Conservation (phyloP, 2,888 invertebrate genomes). For the Leucoma salicis region DNA sequence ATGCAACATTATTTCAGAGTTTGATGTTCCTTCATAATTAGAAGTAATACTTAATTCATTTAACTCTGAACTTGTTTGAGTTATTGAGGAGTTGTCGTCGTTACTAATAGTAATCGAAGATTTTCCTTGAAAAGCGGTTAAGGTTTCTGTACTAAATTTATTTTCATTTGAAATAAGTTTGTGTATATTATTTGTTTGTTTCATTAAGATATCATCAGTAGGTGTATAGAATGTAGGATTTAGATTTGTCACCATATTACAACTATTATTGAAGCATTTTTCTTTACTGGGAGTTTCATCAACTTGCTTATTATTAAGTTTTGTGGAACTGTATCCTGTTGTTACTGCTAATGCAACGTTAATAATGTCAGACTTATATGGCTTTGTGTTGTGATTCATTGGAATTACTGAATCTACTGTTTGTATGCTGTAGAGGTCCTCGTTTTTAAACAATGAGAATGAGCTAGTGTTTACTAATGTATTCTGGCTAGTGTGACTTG, state of each 20-base stretch:
- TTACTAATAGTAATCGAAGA: constrained; percentile 24
- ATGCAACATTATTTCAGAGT: constrained; percentile 22
- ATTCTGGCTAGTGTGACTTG: constrained; percentile 45
- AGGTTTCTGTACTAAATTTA: constrained; percentile 34
- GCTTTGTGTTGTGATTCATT: constrained; percentile 15
- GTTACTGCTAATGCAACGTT: constrained; percentile 50
- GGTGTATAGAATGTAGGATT: constrained; percentile 26
- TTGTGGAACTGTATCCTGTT: constrained; percentile 27
- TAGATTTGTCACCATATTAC: constrained; percentile 11
- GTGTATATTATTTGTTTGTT: constrained; percentile 2
- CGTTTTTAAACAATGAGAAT: constrained; percentile 25
- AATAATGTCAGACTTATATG: constrained; percentile 46
- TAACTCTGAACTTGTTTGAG: constrained; percentile 43
- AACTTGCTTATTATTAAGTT: not conserved
- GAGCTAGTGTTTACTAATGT: constrained; percentile 41
- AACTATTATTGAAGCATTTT: constrained; percentile 16
- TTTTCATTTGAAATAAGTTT: constrained; percentile 18
- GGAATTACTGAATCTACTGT: constrained; percentile 24
- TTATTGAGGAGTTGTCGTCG: constrained; percentile 36
- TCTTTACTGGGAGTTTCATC: constrained; percentile 31
- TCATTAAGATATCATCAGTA: constrained; percentile 13
- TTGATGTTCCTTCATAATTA: constrained; percentile 30
- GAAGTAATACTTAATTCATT: constrained; percentile 33
- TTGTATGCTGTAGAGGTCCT: constrained; percentile 20
- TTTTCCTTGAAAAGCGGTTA: constrained; percentile 21